phyloP scores from a whole-genome alignment of 2,888 invertebrate species.

The Xylota segnis region DNA sequence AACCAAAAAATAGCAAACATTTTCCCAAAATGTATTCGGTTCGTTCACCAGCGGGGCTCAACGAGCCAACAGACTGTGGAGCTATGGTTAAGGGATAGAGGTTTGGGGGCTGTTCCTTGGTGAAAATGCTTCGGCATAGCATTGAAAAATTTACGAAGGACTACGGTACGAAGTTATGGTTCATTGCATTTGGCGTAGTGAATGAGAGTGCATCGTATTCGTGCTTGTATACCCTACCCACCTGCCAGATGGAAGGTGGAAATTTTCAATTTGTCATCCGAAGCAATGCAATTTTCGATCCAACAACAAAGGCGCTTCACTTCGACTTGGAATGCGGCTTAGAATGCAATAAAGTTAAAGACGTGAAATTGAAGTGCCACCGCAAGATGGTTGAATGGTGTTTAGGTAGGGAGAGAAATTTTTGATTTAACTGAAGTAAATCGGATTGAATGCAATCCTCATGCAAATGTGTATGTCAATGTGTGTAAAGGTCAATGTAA shows the following conservation, averaged over 20 bases:
- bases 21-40: constrained; percentile 50
- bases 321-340: constrained; percentile 33
- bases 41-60: constrained; percentile 24
- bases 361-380: constrained; percentile 54
- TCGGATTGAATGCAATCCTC: neutral
- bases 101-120: constrained; percentile 32
- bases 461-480: no score
- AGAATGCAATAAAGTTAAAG: constrained; percentile 66
- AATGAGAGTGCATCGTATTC: neutral
- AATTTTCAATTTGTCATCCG: constrained; percentile 56
- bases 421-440: constrained; percentile 20
- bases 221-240: no score
- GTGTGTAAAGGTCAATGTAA: no score
- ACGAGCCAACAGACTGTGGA: constrained; percentile 24
- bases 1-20: constrained; percentile 49
- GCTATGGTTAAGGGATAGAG: constrained; percentile 32
- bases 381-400: constrained; percentile 21
- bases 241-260: constrained; percentile 8
- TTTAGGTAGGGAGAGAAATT: neutral
- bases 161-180: constrained; percentile 63
- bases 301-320: constrained; percentile 15
- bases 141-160: constrained; percentile 71
- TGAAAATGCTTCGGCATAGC: constrained; percentile 46
- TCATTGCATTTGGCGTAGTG: constrained; percentile 59
- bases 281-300: constrained; percentile 54